phyloP scores from a whole-genome alignment of 2,888 invertebrate genomes.

The Pterostichus madidus region DNA sequence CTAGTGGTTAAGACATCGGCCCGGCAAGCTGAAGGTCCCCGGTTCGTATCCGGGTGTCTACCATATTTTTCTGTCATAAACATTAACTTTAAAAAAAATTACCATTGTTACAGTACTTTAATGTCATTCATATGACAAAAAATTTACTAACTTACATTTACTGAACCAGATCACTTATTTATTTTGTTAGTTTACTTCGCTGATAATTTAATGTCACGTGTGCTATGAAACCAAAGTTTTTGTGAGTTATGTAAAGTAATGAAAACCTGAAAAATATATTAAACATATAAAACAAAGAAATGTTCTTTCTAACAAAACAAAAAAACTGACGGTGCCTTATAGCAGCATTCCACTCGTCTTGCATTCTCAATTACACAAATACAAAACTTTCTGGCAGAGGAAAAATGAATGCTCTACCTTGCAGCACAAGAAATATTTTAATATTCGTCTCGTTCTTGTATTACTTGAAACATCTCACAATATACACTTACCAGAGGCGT shows the following conservation, averaged over 20 bases:
- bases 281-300: slow-evolving; percentile 25
- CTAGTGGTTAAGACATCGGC: too few relatives aligned
- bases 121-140: too few relatives aligned
- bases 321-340: slow-evolving; percentile 22
- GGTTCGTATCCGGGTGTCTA: too few relatives aligned
- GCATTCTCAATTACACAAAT: slow-evolving; percentile 55
- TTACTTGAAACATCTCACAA: slow-evolving; percentile 32
- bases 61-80: too few relatives aligned
- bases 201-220: background rate
- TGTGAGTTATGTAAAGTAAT: slow-evolving; percentile 30
- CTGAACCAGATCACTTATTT: too few relatives aligned
- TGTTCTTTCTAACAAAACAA: background rate
- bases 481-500: slow-evolving; percentile 12
- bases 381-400: slow-evolving; percentile 15
- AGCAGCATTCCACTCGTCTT: slow-evolving; percentile 40
- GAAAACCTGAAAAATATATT: slow-evolving; percentile 44
- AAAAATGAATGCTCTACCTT: slow-evolving; percentile 10
- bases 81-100: too few relatives aligned
- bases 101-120: too few relatives aligned
- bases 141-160: too few relatives aligned
- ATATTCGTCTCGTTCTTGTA: slow-evolving; percentile 33
- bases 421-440: slow-evolving; percentile 36
- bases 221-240: background rate
- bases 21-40: too few relatives aligned
- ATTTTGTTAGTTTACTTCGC: too few relatives aligned